Conservation (phyloP, 2,797 vertebrate genomes). For the Apogon talboti region DNA sequence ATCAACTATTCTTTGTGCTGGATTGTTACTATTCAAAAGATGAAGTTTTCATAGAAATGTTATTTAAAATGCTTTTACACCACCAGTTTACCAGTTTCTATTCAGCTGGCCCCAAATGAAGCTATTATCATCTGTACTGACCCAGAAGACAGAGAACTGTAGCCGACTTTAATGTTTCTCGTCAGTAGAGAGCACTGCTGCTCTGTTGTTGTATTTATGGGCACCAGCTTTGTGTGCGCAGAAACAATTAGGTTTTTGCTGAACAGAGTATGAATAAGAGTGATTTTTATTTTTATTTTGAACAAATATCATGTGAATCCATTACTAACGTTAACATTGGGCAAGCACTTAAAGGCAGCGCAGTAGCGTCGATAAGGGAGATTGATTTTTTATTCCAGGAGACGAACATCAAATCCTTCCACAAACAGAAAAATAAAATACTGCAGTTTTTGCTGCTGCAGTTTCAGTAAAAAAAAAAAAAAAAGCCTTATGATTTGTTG, state of each 20-base stretch:
- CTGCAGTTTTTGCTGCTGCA: slow-evolving; percentile 2
- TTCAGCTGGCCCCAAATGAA: not conserved
- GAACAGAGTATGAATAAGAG: slow-evolving; percentile 1
- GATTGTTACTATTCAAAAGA: too few species aligned
- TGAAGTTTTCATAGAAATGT: not conserved
- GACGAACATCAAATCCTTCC: slow-evolving; percentile 3
- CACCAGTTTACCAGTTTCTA: not conserved
- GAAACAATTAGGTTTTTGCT: not conserved
- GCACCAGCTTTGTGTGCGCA: not conserved
- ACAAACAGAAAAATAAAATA: slow-evolving; percentile 13
- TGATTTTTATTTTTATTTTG: not conserved
- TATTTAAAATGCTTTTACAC: not conserved
- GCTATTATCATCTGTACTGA: not conserved
- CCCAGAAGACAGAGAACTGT: not conserved
- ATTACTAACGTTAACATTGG: not conserved
- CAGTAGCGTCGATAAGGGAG: not conserved
- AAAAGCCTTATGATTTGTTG: slow-evolving; percentile 32
- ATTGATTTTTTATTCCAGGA: not conserved
- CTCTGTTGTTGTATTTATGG: slow-evolving; percentile 16
- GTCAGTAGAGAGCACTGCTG: slow-evolving; percentile 67
- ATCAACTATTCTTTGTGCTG: too few species aligned
- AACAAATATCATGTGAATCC: not conserved
- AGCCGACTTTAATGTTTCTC: not conserved
- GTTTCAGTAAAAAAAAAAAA: slow-evolving; percentile 1
- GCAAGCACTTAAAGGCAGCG: too few species aligned